Evolutionary conservation across 1,140 invertebrate genomes (phyloP), one percentile per base, ranked within the genome.

Genomic region (Nylanderia fulva): DNA sequence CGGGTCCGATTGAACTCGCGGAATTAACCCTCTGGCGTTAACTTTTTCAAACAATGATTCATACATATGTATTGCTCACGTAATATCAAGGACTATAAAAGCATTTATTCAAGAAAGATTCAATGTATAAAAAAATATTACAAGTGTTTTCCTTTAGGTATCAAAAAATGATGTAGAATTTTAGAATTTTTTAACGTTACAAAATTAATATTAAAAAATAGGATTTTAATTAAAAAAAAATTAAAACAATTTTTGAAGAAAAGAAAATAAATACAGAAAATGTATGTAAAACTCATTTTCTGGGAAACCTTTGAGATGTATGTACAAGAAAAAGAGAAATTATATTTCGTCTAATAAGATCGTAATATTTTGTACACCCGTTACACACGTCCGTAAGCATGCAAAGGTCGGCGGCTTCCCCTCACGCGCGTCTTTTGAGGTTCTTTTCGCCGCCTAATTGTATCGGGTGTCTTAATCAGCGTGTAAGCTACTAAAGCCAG

Each of bases 391-490:
- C 3, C 56, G 56, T 33, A 15, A 6, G 29, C 36, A 85, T 54
- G 86, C 71, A 88, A 88, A 88, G 86, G 11, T 61, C 21, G 54
- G n/a, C 66, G 27, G 61, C 63, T 77, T 72, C 63, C 66, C 48
- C 64, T 80, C 64, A 63, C 54, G 42, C 85, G 84, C 90, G 91
- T 90, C 93, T 92, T 94, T 94, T 94, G 93, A 94, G 92, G 90
- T 91, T 93, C 92, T 92, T 92, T 92, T 93, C 86, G 90, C 90
- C 91, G 90, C 93, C 93, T 94, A 94, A 94, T 94, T 94, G 94
- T 93, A 94, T 94, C 92, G 93, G 90, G 93, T 93, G 93, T 94
- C 94, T 94, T 94, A 94, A 94, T 94, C 93, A 93, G 93, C 93
- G 92, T 94, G 90, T 92, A 94, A 94, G 93, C 93, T 94, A 93